Evolutionary conservation across 2,888 invertebrate species (phyloP).

Genomic region (Megaustenia siamemsis): DNA sequence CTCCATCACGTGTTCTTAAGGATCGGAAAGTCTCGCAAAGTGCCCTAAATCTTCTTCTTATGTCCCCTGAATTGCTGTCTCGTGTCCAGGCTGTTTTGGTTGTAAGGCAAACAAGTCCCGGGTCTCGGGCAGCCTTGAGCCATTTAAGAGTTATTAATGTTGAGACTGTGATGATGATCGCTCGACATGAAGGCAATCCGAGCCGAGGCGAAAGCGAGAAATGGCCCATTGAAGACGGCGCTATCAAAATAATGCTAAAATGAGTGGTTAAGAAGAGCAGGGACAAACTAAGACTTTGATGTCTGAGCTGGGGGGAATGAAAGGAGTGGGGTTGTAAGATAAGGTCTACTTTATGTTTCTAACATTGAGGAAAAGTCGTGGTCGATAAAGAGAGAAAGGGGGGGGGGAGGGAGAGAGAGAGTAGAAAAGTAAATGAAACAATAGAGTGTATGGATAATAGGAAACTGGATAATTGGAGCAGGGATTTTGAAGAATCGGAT

Average conservation of each 20-base stretch:
- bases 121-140: no score
- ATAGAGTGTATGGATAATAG: no score
- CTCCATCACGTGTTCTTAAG: not conserved
- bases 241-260: not conserved
- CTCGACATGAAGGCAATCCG: not conserved
- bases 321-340: no score
- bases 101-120: not conserved
- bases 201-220: not conserved
- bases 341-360: no score
- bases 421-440: no score
- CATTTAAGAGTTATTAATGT: slow-evolving; percentile 27
- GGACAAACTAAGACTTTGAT: not conserved
- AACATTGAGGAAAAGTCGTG: no score
- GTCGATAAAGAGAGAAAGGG: no score
- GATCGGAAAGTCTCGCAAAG: not conserved
- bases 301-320: not conserved
- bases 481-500: no score
- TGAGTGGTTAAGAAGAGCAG: not conserved
- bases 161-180: slow-evolving; percentile 1
- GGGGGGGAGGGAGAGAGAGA: no score
- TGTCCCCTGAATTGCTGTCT: not conserved
- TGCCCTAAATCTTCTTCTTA: slow-evolving; percentile 6
- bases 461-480: no score
- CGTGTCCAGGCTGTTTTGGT: not conserved
- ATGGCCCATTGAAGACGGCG: not conserved